Conservation (phyloP, 1,140 invertebrate species). For the Augochlora pura region DNA sequence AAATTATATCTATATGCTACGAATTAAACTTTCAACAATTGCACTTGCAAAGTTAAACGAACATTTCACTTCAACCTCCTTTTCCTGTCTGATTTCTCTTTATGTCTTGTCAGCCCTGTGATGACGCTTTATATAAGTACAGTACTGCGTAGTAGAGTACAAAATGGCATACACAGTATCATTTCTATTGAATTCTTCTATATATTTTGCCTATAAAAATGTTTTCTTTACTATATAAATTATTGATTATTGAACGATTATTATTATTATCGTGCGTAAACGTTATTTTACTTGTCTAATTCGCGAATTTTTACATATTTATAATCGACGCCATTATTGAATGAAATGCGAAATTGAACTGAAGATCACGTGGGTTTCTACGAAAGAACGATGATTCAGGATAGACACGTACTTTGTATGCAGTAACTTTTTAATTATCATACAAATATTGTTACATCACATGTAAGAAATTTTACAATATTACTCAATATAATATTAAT, state of each 20-base stretch:
- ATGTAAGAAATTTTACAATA: background rate
- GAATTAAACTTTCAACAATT: background rate
- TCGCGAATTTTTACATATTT: background rate
- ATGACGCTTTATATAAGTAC: slow-evolving; percentile 21
- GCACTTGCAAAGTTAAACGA: background rate
- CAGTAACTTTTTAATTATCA: background rate
- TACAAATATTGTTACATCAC: background rate
- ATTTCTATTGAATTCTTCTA: background rate
- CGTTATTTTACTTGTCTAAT: background rate
- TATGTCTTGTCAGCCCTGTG: background rate
- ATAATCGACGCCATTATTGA: slow-evolving; percentile 60
- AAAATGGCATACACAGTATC: slow-evolving; percentile 15
- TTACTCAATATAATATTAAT: background rate
- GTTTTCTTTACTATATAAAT: background rate
- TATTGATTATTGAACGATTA: too few species aligned
- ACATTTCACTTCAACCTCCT: too few species aligned
- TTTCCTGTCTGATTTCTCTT: background rate
- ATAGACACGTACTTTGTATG: background rate
- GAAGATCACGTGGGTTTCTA: slow-evolving; percentile 41
- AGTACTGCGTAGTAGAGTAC: background rate
- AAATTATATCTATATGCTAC: too few species aligned
- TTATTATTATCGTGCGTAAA: background rate
- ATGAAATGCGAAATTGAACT: slow-evolving; percentile 63
- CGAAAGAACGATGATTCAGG: slow-evolving; percentile 52
- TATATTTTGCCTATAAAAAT: background rate